Base-by-base conservation (phyloP, 2,797 vertebrate species). In the Epinephelus awoara region DNA sequence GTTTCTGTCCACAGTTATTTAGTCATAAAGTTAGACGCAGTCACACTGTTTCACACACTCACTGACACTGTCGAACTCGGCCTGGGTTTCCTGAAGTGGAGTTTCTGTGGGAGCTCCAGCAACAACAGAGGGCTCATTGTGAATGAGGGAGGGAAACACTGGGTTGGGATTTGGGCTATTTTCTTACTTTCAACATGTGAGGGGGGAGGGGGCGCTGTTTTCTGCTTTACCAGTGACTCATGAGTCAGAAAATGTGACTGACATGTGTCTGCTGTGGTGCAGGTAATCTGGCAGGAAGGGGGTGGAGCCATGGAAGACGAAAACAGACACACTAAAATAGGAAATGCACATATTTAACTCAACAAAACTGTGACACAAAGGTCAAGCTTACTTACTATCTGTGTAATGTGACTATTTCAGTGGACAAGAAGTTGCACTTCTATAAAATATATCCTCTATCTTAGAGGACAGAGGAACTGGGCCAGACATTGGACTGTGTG, bases 101-200 rank as follows among this genome's bases (percentile, higher is more conserved):
- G 18, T 75, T 69, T 19, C 54, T 82, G 54, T 70, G 52, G 29
- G 67, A 79, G 58, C 67, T 65, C 12, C 62, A 21, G 64, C 54
- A 49, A 49, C 64, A 83, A 88, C 86, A 92, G 67, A 80, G 57
- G 79, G 52, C 59, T 83, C 78, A 77, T 87, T 92, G 89, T 90
- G 51, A 49, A 10, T 0, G 6, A 67, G 21, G 68, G 62, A 69
- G 64, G 68, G 75, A 74, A 76, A 79, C 2, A 3, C 66, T 68
- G 40, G 12, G 71, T 2, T 34, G 34, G 34, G 34, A 34, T 34
- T 34, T 34, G 34, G 8, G 34, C 34, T 34, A 44, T 46, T 44
- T 13, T n/a, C 62, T 77, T 54, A 40, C 74, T 63, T 73, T 4
- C 40, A 6, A 13, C 3, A 27, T 27, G 27, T 27, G 27, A 5